Evolutionary conservation across 1,140 invertebrate species (phyloP).

Genomic region (Drosophila funebris): DNA sequence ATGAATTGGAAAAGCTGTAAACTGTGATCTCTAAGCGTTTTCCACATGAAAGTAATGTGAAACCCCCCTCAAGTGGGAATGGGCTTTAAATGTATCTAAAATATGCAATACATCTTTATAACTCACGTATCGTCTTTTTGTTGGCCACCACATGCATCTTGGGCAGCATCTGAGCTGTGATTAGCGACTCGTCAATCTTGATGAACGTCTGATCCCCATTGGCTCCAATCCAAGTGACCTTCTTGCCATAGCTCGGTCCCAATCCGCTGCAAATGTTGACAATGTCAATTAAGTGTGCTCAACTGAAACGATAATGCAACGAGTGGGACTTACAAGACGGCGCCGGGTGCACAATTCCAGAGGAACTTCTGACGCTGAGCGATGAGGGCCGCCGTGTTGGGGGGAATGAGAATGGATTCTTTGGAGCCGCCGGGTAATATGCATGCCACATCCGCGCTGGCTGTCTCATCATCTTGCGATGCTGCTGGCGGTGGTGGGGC

Average conservation of each 20-base stretch:
- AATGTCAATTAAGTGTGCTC: not conserved
- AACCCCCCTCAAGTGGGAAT: too few relatives aligned
- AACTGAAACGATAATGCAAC: not conserved
- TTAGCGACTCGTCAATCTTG: conserved; percentile 95
- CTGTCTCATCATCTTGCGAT: conserved; percentile 12
- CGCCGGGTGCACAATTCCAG: conserved; percentile 93
- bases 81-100: not conserved
- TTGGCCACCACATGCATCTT: conserved; percentile 95
- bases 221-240: conserved; percentile 96
- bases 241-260: conserved; percentile 90
- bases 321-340: conserved; percentile 86
- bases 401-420: conserved; percentile 57
- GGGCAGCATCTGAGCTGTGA: conserved; percentile 94
- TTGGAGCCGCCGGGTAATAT: conserved; percentile 62
- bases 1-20: too few relatives aligned
- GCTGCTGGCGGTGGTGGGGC: conserved; percentile 67
- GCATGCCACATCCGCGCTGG: conserved; percentile 23
- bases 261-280: conserved; percentile 84
- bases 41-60: too few relatives aligned
- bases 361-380: conserved; percentile 83
- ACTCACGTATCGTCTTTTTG: conserved; percentile 91
- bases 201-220: conserved; percentile 97
- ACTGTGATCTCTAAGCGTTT: too few relatives aligned
- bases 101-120: not conserved
- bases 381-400: conserved; percentile 43